Base-by-base conservation (phyloP, 2,888 invertebrate genomes). In the Acrocyrtus sp. region DNA sequence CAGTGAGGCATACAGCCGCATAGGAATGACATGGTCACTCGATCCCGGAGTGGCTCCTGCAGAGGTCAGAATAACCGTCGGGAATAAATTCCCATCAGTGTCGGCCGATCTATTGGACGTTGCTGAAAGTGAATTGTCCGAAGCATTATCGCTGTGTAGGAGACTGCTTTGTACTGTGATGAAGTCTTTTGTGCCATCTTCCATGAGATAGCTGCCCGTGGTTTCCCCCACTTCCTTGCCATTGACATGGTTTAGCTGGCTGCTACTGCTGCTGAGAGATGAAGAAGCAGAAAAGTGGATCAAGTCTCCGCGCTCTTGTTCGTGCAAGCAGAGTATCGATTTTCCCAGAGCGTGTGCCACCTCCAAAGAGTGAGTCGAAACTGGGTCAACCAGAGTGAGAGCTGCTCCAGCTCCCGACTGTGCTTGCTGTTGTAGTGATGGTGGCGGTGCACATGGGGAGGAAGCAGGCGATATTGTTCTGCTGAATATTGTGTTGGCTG, bases 271-370 rank as follows among this genome's bases (percentile, higher is more conserved):
- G 45, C 17, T 15, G 21, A 4, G 15, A 19, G 15, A 45, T 47
- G 6, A 48, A 47, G 51, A 62, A 53, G 62, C 56, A 19, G 70
- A 70, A 63, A 70, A 70, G 70, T 70, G 70, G 70, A 70, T 70
- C 70, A 70, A 62, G 70, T 70, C 70, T 56, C 70, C 70, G 22
- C 51, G 62, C 26, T 58, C 65, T 66, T 66, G 66, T 67, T 73
- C 73, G 73, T 73, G 73, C 66, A 66, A 65, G 56, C 73, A 66
- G 29, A 73, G 60, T 73, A 73, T 73, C 58, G 73, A 73, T 73
- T 73, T 73, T 66, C 61, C 66, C 45, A 60, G 73, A 73, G 73
- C 73, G 73, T 73, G 73, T 73, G 73, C 66, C 50, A 60, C 61
- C 48, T 66, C 56, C 21, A 73, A 34, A 48, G 51, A 43, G n/a